Base-by-base conservation (phyloP, 2,888 invertebrate species). In the Andrena bicolor region DNA sequence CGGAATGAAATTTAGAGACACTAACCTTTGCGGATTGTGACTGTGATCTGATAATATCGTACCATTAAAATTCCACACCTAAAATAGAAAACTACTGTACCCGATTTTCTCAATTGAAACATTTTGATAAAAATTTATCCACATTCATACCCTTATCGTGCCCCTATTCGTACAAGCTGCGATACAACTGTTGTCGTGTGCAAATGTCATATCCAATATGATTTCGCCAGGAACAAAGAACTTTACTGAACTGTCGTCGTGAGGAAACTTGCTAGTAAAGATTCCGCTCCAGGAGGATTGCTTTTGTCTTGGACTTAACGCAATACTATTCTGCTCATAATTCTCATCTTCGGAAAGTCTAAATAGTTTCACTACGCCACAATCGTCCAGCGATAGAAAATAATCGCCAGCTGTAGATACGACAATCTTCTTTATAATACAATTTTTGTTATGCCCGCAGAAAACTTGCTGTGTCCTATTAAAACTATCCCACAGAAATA, bases 311-410 rank as follows among this genome's bases (percentile, higher is more conserved):
- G 94, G 93, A 72, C 91, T 92, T n/a, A 86, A 87, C 13, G 80
- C n/a, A 8, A 60, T 56, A 20, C 80, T 56, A 48, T 75, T 51
- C 32, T 85, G 69, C 32, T 81, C 83, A 28, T 84, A 85, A 63
- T 69, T 49, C 13, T 86, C 77, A 5, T 89, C 89, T 8, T 89
- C 85, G 6, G 78, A 76, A 0, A 93, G 80, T 41, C 60, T 78
- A 79, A 92, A 96, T 35, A 96, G 89, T 82, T 95, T 95, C n/a
- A 96, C 94, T 28, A 93, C 93, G 0, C 96, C 96, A 86, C 95
- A 95, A 35, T 94, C 93, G 6, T 95, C 95, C 10, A 96, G 92
- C 0, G 96, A 95, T 16, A 96, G 94, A 71, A 97, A 96, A 30
- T 94, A 94, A 0, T 94, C 94, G 4, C 95, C 95, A 79, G 94